Conservation (phyloP, 2,888 invertebrate species). For the Melieria omissa region DNA sequence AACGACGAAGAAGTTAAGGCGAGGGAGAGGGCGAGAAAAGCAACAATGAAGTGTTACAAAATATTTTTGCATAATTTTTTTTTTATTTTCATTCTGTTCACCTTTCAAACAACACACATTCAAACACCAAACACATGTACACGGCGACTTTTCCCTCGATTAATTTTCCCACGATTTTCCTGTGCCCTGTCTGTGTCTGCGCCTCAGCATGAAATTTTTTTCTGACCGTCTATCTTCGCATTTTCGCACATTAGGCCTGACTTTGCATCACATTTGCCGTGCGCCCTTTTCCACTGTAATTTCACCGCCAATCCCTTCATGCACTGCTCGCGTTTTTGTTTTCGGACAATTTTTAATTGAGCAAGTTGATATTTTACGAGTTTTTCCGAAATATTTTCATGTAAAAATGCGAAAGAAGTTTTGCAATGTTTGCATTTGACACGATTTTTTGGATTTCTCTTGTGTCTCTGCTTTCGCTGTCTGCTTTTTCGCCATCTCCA, state of each 20-base stretch:
- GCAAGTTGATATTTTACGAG: neutral
- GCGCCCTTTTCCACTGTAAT: neutral
- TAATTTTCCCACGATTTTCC: slow-evolving; percentile 40
- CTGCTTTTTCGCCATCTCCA: slow-evolving; percentile 26
- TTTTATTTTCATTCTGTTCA: slow-evolving; percentile 5
- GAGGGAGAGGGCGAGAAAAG: neutral
- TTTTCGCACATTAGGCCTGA: slow-evolving; percentile 34
- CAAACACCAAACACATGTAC: neutral
- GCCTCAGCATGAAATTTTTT: slow-evolving; percentile 60
- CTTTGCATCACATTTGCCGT: neutral
- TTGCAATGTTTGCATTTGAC: slow-evolving; percentile 53
- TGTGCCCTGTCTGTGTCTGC: slow-evolving; percentile 46
- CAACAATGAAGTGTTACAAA: slow-evolving; percentile 22
- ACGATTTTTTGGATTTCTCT: slow-evolving; percentile 44
- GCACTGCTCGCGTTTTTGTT: neutral
- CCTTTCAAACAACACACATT: neutral
- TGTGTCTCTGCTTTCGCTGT: slow-evolving; percentile 24
- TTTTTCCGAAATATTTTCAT: slow-evolving; percentile 34
- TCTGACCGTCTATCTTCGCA: slow-evolving; percentile 51
- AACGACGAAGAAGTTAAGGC: neutral
- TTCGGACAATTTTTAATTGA: neutral
- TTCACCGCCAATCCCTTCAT: neutral
- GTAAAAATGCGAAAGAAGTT: slow-evolving; percentile 45
- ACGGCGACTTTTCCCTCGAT: neutral
- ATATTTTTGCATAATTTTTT: slow-evolving; percentile 33